Conservation (phyloP, 1,140 invertebrate genomes). For the Melanaphis sacchari region DNA sequence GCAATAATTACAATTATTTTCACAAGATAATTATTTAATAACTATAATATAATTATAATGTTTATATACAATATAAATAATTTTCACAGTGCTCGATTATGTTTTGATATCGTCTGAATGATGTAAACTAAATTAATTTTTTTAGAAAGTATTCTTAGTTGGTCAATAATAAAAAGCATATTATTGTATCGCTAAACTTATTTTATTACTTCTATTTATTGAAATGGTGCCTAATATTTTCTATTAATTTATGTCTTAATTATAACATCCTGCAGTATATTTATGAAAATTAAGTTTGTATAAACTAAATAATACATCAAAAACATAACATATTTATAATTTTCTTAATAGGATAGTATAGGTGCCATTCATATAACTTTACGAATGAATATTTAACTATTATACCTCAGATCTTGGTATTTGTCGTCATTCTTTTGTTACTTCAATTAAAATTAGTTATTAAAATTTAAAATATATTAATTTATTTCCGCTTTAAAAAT, state of each 20-base stretch:
- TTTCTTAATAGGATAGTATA: neutral
- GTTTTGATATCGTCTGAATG: neutral
- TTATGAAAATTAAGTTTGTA: neutral
- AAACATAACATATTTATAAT: neutral
- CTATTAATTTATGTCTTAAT: neutral
- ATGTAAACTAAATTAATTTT: neutral
- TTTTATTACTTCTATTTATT: neutral
- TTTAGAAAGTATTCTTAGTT: constrained; percentile 40
- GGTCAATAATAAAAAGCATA: neutral
- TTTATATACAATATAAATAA: constrained; percentile 4
- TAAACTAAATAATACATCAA: neutral
- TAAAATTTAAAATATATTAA: neutral
- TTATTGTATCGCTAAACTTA: neutral
- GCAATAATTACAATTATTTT: neutral
- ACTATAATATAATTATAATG: neutral
- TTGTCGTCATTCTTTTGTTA: neutral
- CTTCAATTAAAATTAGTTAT: neutral
- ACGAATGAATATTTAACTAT: neutral
- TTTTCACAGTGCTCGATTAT: neutral
- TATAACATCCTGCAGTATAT: neutral
- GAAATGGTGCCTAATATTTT: neutral
- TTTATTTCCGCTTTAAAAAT: neutral
- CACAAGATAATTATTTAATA: neutral
- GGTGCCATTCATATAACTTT: neutral
- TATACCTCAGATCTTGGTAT: neutral